These are phyloP conservation scores for Pseudomyrmex concolor DNA, from an alignment of 1,140 invertebrate species.

Conservation along the genomic window DNA sequence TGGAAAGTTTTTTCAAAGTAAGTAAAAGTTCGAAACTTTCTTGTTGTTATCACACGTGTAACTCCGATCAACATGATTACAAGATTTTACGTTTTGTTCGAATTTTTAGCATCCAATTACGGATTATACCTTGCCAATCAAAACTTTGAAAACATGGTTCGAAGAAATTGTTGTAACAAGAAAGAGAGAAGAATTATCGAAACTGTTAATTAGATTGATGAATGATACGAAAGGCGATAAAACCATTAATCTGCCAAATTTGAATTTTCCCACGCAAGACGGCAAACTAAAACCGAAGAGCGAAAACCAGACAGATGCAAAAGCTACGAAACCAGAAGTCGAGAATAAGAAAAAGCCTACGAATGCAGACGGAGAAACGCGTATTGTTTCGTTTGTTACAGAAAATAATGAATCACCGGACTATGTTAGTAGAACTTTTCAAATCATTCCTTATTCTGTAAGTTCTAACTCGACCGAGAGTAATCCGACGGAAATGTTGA, in stretches of 20 bases:
- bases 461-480: conserved; percentile 71
- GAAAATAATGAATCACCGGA: conserved; percentile 65
- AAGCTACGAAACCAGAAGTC: conserved; percentile 70
- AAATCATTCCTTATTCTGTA: conserved; percentile 75
- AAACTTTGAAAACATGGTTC: conserved; percentile 91
- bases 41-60: background rate
- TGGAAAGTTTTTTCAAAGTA: conserved; percentile 96
- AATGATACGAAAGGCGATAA: conserved; percentile 84
- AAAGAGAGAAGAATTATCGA: conserved; percentile 92
- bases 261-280: conserved; percentile 83
- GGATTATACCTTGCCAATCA: conserved; percentile 91
- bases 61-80: background rate
- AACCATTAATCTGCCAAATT: conserved; percentile 80
- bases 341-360: conserved; percentile 76
- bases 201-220: conserved; percentile 90
- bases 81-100: conserved; percentile 83
- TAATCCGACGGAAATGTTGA: conserved; percentile 69
- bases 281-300: conserved; percentile 81
- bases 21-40: conserved; percentile 56
- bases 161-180: conserved; percentile 91
- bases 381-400: conserved; percentile 44
- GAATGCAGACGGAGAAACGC: conserved; percentile 60
- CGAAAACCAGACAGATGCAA: conserved; percentile 69
- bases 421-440: conserved; percentile 62
- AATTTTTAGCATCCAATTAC: conserved; percentile 89